Evolutionary conservation across 1,140 invertebrate species (phyloP).

Genomic region (Aleiodes sp.): DNA sequence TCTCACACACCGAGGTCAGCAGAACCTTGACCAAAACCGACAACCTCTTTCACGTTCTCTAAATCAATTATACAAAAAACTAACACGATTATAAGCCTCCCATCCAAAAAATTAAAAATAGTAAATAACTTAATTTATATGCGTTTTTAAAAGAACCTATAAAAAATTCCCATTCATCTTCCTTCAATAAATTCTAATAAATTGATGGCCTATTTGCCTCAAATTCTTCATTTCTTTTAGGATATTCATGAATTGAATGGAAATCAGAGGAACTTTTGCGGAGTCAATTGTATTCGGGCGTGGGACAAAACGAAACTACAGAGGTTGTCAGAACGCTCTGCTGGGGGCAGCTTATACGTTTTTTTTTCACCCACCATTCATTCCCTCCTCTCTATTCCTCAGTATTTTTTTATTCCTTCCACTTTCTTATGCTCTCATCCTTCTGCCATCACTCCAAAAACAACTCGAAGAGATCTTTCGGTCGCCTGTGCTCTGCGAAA

Average conservation of each 20-base stretch:
- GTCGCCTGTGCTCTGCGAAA: neutral
- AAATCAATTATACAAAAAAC: neutral
- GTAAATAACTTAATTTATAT: neutral
- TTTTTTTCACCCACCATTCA: constrained; percentile 40
- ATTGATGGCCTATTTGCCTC: too few species aligned
- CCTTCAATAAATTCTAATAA: too few species aligned
- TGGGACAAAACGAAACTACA: constrained; percentile 49
- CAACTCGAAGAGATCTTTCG: too few species aligned
- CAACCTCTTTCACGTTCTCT: neutral
- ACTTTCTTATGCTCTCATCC: neutral
- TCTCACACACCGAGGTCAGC: neutral
- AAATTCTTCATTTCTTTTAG: too few species aligned
- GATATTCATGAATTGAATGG: too few species aligned
- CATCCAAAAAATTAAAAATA: neutral
- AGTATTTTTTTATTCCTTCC: neutral
- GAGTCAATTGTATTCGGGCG: constrained; percentile 47
- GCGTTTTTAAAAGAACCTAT: too few species aligned
- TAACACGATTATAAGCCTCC: neutral
- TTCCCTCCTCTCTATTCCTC: neutral
- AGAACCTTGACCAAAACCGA: neutral
- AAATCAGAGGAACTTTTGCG: constrained; percentile 44
- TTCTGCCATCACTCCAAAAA: neutral
- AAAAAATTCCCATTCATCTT: too few species aligned
- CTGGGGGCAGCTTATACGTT: constrained; percentile 59
- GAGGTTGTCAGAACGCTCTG: constrained; percentile 58